Evolutionary conservation across 2,797 vertebrate genomes (phyloP), one percentile per base, ranked within the genome.

Genomic region (Sitta carolinensis): DNA sequence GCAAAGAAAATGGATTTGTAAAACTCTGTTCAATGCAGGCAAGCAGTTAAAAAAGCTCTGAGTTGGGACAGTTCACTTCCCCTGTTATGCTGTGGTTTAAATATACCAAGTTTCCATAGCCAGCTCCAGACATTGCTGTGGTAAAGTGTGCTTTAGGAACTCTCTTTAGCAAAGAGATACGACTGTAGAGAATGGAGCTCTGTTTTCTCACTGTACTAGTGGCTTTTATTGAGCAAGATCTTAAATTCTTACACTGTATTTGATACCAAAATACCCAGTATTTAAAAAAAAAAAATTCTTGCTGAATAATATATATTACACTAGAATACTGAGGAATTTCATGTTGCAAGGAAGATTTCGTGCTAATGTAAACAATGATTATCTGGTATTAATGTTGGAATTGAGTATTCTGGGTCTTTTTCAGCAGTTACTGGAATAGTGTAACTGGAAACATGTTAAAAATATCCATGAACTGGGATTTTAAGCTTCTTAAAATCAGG

Each of bases 21-120:
- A 76, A 79, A n/a, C 80, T 79, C 3, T 1, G 7, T 83, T 83
- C 69, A 55, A 81, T 2, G 5, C 13, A 42, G 79, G 22, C 69
- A 81, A 81, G 47, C 69, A 70, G 84, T 95, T 92, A 93, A 82
- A 92, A 92, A 89, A 78, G 34, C 87, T 91, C 43, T 13, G 64
- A 47, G 27, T 67, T 75, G 66, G 83, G 69, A 62, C 47, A 78
- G 85, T 81, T 93, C 26, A 13, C 54, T 70, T 92, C 59, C 67
- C n/a, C 29, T 3, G 1, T 72, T 84, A 36, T 16, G 18, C 76
- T 86, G 76, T 7, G 27, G 57, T 91, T 90, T 93, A 84, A 91
- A 94, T 94, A 86, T 27, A 86, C 66, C 9, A 36, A 81, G 66
- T 95, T 96, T 96, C 91, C 91, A 52, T 52, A 62, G 87, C 36